Evolutionary conservation across 2,888 invertebrate genomes (phyloP).

Genomic region (Blera fallax): DNA sequence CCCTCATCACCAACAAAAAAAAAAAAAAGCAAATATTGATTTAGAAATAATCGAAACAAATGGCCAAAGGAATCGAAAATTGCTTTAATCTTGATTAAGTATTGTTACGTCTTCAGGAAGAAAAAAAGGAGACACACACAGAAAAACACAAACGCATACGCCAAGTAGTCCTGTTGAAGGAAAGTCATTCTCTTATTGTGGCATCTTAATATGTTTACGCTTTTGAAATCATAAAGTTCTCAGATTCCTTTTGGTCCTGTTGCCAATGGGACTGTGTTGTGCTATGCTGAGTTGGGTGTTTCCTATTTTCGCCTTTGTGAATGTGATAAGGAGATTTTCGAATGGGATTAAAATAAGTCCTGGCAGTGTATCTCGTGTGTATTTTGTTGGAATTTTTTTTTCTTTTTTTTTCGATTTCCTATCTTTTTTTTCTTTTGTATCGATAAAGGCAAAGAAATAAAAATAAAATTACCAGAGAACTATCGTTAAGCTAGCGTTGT

Average conservation of each 20-base stretch:
- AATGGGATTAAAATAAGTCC: conserved; percentile 54
- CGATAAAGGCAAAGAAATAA: conserved; percentile 33
- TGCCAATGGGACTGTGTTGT: background rate
- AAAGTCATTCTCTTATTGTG: conserved; percentile 35
- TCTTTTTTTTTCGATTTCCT: background rate
- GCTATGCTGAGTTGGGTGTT: background rate
- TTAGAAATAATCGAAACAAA: conserved; percentile 60
- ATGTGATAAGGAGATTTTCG: conserved; percentile 55
- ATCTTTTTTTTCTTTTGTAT: conserved; percentile 9
- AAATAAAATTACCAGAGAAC: conserved; percentile 63
- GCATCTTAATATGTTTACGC: conserved; percentile 45
- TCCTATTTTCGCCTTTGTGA: conserved; percentile 26
- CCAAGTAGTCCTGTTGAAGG: background rate
- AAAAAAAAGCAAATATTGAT: conserved; percentile 59
- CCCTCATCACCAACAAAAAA: background rate
- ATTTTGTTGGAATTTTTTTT: background rate
- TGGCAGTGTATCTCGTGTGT: conserved; percentile 17
- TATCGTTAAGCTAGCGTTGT: conserved; percentile 55
- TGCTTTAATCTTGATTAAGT: conserved; percentile 63
- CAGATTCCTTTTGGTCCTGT: conserved; percentile 12
- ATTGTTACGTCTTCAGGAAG: conserved; percentile 21
- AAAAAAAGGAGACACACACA: background rate
- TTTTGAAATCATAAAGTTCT: conserved; percentile 41
- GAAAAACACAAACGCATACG: background rate
- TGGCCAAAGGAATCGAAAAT: conserved; percentile 50